Evolutionary conservation across 2,113 vertebrate species (phyloP).

Genomic region (Sapajus apella): DNA sequence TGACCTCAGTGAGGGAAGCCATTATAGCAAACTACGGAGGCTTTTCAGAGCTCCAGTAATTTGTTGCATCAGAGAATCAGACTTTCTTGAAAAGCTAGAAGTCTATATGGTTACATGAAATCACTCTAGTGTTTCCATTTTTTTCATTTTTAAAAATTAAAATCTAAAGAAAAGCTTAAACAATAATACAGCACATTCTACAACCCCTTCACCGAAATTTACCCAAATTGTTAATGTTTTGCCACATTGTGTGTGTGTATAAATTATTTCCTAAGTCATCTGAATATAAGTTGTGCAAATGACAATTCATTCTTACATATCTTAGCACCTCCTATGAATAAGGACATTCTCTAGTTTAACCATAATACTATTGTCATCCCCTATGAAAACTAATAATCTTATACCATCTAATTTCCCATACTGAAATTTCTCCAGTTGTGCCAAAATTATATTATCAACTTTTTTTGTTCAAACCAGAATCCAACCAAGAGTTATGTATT

Average conservation of each 20-base stretch:
- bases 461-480: constrained; percentile 16
- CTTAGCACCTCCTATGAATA: neutral
- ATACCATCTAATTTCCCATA: neutral
- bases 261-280: neutral
- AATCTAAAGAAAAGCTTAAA: neutral
- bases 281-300: neutral
- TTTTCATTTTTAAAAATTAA: neutral
- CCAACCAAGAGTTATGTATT: neutral
- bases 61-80: neutral
- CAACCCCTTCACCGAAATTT: neutral
- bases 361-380: neutral
- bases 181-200: neutral
- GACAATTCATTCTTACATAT: neutral
- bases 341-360: neutral
- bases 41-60: neutral
- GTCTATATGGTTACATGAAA: neutral
- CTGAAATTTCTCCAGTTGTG: neutral
- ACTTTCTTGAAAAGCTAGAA: neutral
- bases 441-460: neutral
- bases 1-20: neutral
- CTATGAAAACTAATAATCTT: neutral
- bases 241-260: neutral
- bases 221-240: neutral
- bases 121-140: neutral
- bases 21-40: neutral